Base-by-base conservation (phyloP, 2,797 vertebrate species). In the Paramormyrops hopkinsi region DNA sequence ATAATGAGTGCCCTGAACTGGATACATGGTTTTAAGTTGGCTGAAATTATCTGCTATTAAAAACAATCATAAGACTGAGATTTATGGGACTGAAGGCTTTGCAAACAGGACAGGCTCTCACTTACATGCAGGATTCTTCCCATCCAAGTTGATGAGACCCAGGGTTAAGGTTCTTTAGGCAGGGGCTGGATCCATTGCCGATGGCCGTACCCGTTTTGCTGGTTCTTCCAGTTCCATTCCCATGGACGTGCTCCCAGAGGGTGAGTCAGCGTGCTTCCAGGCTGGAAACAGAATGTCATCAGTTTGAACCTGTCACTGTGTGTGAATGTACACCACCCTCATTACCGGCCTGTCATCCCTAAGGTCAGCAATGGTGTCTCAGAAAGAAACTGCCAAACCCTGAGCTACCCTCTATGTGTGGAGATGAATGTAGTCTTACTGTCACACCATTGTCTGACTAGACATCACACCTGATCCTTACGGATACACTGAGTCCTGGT, bases 261-360 rank as follows among this genome's bases (percentile, higher is more conserved):
- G 2, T 79, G 73, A 79, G 73, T 79, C 73, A 79, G 41, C 19
- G 17, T 79, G 73, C 76, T 82, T 82, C 76, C 76, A 82, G 76
- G 41, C 76, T 44, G 76, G 76, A 82, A 82, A 82, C 76, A 44
- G 76, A 22, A 82, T 82, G 41, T n/a, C 76, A 82, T 82, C 76
- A 44, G 41, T n/a, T 46, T 82, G 76, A n/a, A 82, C 76, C 76
- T 46, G 73, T 44, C 73, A 79, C 37, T 46, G 19, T 82, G 17
- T 46, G 41, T 82, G 76, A 82, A 82, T 82, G 19, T 46, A 82
- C 76, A 82, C 76, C 41, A 82, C 19, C 76, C 76, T 82, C 37
- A 46, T 82, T 82, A 82, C 41, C 19, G 2, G 41, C 7, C 3
- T n/a, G 19, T 46, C 41, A 82, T 46, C 76, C 76, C 14, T 82